phyloP scores from a whole-genome alignment of 2,888 invertebrate species.

The Leptopilina drosophilae region DNA sequence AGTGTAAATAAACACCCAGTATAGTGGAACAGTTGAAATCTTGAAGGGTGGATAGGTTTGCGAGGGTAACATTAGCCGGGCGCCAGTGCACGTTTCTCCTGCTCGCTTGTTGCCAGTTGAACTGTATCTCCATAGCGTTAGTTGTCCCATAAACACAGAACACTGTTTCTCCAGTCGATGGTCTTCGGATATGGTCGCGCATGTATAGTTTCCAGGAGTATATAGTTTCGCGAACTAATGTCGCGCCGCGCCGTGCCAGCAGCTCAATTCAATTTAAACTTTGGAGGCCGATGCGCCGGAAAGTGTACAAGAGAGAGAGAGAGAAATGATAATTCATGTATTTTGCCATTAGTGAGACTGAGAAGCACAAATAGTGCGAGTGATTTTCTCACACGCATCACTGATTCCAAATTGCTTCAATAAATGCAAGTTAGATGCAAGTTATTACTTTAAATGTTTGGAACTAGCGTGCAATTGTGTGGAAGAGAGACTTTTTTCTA shows the following conservation, averaged over 20 bases:
- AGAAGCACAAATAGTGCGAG: slow-evolving; percentile 50
- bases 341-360: slow-evolving; percentile 52
- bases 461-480: slow-evolving; percentile 76
- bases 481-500: slow-evolving; percentile 68
- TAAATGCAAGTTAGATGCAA: slow-evolving; percentile 66
- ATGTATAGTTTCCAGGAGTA: slow-evolving; percentile 59
- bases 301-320: slow-evolving; percentile 44
- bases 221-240: slow-evolving; percentile 72
- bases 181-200: slow-evolving; percentile 73
- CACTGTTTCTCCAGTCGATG: slow-evolving; percentile 74
- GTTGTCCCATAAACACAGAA: slow-evolving; percentile 73
- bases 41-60: slow-evolving; percentile 50
- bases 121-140: slow-evolving; percentile 73
- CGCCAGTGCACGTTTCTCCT: slow-evolving; percentile 61
- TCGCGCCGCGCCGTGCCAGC: slow-evolving; percentile 67
- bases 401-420: slow-evolving; percentile 74
- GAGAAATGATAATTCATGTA: slow-evolving; percentile 48
- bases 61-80: slow-evolving; percentile 56
- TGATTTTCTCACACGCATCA: slow-evolving; percentile 64
- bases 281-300: slow-evolving; percentile 59
- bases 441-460: slow-evolving; percentile 75
- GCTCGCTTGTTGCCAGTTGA: slow-evolving; percentile 68
- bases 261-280: slow-evolving; percentile 76
- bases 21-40: slow-evolving; percentile 23
- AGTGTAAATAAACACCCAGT: slow-evolving; percentile 40